A percentile compares a stretch with the other conserved stretches of the same genome.
Conservation (phyloP, 2,888 invertebrate species). For the Philhelius pedissequus region DNA sequence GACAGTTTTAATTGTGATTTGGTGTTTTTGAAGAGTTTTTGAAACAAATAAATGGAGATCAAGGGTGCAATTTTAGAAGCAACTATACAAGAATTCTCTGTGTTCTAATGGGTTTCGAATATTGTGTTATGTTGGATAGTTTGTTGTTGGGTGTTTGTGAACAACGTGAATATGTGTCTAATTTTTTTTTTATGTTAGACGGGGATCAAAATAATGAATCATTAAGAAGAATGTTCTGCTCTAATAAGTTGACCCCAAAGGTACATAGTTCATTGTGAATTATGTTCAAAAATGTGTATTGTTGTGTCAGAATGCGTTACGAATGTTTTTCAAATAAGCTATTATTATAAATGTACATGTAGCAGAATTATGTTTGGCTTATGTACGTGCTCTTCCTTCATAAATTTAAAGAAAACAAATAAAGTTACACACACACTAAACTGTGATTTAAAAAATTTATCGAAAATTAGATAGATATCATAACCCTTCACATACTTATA, state of each 20-base stretch:
- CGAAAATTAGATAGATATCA: no score
- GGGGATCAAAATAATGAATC: neutral
- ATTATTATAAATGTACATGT: no score
- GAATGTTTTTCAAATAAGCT: neutral
- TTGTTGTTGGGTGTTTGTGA: neutral
- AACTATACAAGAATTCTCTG: conserved; percentile 9
- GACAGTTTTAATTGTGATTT: conserved; percentile 62
- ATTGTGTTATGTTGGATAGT: neutral
- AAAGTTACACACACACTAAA: no score
- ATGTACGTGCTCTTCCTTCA: no score
- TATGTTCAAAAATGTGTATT: neutral
- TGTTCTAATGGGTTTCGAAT: conserved; percentile 7
- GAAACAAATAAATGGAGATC: conserved; percentile 52
- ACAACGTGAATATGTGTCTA: neutral
- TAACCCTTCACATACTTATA: no score
- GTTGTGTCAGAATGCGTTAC: neutral
- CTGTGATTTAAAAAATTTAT: no score
- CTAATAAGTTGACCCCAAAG: neutral
- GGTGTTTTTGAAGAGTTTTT: conserved; percentile 34
- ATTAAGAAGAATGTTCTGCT: neutral
- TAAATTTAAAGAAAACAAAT: no score
- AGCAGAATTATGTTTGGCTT: no score
- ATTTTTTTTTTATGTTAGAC: neutral
- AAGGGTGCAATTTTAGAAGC: conserved; percentile 44
- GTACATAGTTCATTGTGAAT: neutral